Percentiles rank a stretch among this genome's conserved stretches.
phyloP scores from a whole-genome alignment of 1,140 invertebrate species.

The Caerostris extrusa region DNA sequence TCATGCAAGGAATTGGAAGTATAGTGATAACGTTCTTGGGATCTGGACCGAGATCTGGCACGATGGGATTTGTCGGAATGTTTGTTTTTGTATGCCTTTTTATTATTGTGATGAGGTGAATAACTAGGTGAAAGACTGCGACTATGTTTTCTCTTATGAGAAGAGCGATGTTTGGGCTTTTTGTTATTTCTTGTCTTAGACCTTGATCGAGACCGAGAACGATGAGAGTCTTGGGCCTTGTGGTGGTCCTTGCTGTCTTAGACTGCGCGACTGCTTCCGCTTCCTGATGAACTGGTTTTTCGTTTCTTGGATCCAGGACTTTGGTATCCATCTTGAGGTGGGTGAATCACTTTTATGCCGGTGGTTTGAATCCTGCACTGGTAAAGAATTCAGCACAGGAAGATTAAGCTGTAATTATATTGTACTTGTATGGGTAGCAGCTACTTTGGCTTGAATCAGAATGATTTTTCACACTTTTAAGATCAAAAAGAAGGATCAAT shows the following conservation, averaged over 20 bases:
- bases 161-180: slow-evolving; percentile 74
- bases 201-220: slow-evolving; percentile 76
- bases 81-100: slow-evolving; percentile 72
- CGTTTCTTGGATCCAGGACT: slow-evolving; percentile 55
- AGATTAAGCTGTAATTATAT: too few relatives aligned
- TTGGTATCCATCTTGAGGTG: slow-evolving; percentile 39
- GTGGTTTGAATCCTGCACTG: slow-evolving; percentile 57
- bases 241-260: too few relatives aligned
- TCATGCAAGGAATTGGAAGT: slow-evolving; percentile 63
- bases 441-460: too few relatives aligned
- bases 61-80: slow-evolving; percentile 71
- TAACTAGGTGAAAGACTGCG: slow-evolving; percentile 73
- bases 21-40: slow-evolving; percentile 73
- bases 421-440: too few relatives aligned
- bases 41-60: slow-evolving; percentile 73
- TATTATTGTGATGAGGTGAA: slow-evolving; percentile 62
- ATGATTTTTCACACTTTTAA: too few relatives aligned
- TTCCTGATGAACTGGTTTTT: slow-evolving; percentile 59
- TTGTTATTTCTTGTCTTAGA: slow-evolving; percentile 77
- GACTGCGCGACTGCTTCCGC: slow-evolving; percentile 76
- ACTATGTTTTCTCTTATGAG: slow-evolving; percentile 77
- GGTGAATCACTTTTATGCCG: slow-evolving; percentile 38
- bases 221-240: slow-evolving; percentile 60
- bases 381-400: too few relatives aligned
- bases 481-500: too few relatives aligned